Conservation (phyloP, 2,113 vertebrate species). For the Hippocampus zosterae region DNA sequence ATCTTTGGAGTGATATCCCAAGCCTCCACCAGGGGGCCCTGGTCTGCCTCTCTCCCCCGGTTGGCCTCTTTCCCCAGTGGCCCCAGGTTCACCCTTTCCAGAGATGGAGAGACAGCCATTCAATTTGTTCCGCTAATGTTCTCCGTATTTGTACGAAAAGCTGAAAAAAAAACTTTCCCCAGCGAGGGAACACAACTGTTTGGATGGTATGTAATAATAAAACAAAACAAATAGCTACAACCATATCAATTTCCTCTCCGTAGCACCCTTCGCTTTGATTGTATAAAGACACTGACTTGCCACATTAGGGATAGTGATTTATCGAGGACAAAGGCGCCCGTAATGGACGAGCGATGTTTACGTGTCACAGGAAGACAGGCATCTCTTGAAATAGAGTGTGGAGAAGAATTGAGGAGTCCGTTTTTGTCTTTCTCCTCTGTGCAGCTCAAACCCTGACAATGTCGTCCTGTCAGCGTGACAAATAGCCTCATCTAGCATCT, state of each 20-base stretch:
- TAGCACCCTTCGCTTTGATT: conserved; percentile 12
- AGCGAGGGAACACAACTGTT: background rate
- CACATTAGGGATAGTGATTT: conserved; percentile 63
- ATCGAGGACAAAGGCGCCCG: conserved; percentile 57
- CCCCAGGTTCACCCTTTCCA: conserved; percentile 83
- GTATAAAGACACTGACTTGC: conserved; percentile 27
- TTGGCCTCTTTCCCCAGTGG: conserved; percentile 76
- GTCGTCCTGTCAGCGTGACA: conserved; percentile 68
- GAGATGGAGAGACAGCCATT: background rate
- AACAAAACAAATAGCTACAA: conserved; percentile 1
- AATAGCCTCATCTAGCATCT: conserved; percentile 67
- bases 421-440: conserved; percentile 48
- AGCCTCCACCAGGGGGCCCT: conserved; percentile 78
- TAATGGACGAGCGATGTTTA: conserved; percentile 69
- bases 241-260: conserved; percentile 25
- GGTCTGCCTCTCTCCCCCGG: conserved; percentile 88
- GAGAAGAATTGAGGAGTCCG: conserved; percentile 52
- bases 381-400: conserved; percentile 49
- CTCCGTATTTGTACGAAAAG: background rate
- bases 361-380: conserved; percentile 52
- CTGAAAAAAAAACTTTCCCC: background rate
- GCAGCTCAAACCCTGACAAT: conserved; percentile 68
- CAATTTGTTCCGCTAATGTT: background rate
- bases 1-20: conserved; percentile 75
- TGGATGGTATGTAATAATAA: background rate